phyloP scores from a whole-genome alignment of 2,113 vertebrate genomes.

The Neodontobutis hainanensis region DNA sequence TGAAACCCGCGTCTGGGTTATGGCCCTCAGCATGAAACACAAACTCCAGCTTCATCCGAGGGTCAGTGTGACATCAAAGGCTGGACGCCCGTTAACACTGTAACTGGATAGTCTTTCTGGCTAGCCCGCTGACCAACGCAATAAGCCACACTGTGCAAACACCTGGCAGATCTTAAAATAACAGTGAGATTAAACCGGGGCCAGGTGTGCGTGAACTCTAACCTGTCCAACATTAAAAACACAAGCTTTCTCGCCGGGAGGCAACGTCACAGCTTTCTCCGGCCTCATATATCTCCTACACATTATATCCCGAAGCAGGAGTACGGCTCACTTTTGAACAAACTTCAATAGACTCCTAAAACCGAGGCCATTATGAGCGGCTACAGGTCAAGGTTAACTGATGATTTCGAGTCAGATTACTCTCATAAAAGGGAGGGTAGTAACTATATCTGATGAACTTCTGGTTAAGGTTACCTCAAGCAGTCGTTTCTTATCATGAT shows the following conservation, averaged over 20 bases:
- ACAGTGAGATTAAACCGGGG: slow-evolving; percentile 17
- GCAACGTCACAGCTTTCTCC: slow-evolving; percentile 4
- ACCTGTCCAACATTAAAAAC: slow-evolving; percentile 46
- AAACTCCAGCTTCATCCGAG: slow-evolving; percentile 28
- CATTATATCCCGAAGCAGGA: slow-evolving; percentile 5
- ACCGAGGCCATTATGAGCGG: slow-evolving; percentile 13
- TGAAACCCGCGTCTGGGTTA: slow-evolving; percentile 47
- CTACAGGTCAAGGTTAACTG: slow-evolving; percentile 37
- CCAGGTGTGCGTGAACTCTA: slow-evolving; percentile 56
- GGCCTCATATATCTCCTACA: slow-evolving; percentile 3
- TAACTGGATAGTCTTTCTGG: slow-evolving; percentile 61
- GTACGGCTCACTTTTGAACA: slow-evolving; percentile 16
- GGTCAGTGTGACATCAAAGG: slow-evolving; percentile 60
- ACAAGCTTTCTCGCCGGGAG: slow-evolving; percentile 14
- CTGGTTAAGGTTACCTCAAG: slow-evolving; percentile 17
- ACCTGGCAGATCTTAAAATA: slow-evolving; percentile 50
- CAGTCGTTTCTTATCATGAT: slow-evolving; percentile 39
- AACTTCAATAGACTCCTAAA: slow-evolving; percentile 38
- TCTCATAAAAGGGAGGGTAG: slow-evolving; percentile 19
- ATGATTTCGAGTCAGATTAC: slow-evolving; percentile 56
- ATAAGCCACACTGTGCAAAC: slow-evolving; percentile 36
- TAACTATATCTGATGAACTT: slow-evolving; percentile 43
- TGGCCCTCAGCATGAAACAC: slow-evolving; percentile 52
- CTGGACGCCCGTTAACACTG: slow-evolving; percentile 41
- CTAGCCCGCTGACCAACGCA: slow-evolving; percentile 36